Evolutionary conservation across 2,113 vertebrate species (phyloP), one percentile per base, ranked within the genome.

Genomic region (Cricetomys ansorgei): DNA sequence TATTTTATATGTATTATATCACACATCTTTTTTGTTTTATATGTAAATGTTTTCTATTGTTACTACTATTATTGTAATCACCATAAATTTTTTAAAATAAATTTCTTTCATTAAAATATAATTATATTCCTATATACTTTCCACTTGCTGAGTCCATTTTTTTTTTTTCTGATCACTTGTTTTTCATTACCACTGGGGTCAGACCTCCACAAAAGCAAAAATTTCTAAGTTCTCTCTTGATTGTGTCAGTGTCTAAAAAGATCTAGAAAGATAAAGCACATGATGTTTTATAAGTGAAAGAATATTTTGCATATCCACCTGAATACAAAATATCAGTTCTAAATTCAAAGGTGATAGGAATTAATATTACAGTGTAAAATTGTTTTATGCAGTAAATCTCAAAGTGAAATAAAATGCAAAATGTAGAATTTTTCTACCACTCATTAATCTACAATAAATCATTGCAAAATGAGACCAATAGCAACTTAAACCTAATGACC

Each of bases 401-500:
- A 88, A 98, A 96, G 45, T 95, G 64, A 96, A 94, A 21, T 92
- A 53, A 97, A 97, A 93, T 85, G 64, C 75, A 95, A 97, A 95
- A 96, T 67, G 59, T 94, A 94, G 79, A 88, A n/a, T 75, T 97
- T 88, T 97, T 11, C 15, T 95, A 88, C 96, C 97, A 91, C 53
- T 92, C 87, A 97, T 88, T 97, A 94, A 95, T 55, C 45, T 84
- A 17, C 76, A 96, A 96, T 97, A 98, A 98, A 98, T 97, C 94
- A 98, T 96, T 94, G 57, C 84, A 89, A 94, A 95, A 95, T 95
- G n/a, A 98, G 97, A 96, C 95, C 84, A 95, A 97, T 81, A 94
- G 84, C 55, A 97, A 97, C 97, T 94, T 96, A 98, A 96, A 69
- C 43, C 86, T 88, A 95, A 59, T 95, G 96, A 97, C 90, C 94